phyloP scores from a whole-genome alignment of 2,888 invertebrate genomes.

The Dione juno region DNA sequence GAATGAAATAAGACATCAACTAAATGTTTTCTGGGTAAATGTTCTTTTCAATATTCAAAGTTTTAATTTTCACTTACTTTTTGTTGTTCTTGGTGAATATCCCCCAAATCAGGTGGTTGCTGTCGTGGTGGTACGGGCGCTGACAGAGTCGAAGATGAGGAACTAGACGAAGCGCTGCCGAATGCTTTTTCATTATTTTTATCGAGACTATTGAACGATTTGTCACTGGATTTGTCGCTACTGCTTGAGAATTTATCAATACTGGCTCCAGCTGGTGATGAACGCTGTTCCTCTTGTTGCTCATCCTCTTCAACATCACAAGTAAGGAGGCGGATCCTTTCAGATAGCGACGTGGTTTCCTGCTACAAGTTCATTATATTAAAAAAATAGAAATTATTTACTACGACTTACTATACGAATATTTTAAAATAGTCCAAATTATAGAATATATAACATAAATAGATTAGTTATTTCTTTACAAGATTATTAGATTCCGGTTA shows the following conservation, averaged over 20 bases:
- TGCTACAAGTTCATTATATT: constrained; percentile 54
- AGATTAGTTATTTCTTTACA: too few species aligned
- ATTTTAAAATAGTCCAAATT: too few species aligned
- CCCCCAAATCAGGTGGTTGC: constrained; percentile 72
- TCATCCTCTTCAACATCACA: constrained; percentile 91
- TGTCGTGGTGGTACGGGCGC: constrained; percentile 62
- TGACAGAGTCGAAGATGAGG: constrained; percentile 73
- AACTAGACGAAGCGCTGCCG: constrained; percentile 78
- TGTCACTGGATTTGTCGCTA: constrained; percentile 72
- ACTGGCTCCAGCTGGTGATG: constrained; percentile 87
- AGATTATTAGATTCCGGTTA: too few species aligned
- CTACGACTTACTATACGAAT: not conserved
- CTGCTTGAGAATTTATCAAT: constrained; percentile 85
- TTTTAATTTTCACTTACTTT: constrained; percentile 59
- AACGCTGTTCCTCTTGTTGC: constrained; percentile 72
- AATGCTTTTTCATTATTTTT: constrained; percentile 80
- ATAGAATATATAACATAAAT: too few species aligned
- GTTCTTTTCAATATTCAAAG: too few species aligned
- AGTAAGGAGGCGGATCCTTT: constrained; percentile 92
- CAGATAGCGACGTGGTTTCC: constrained; percentile 91
- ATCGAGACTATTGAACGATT: constrained; percentile 84
- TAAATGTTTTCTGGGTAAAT: too few species aligned
- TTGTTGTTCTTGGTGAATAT: constrained; percentile 72
- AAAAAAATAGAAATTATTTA: not conserved
- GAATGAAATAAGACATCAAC: too few species aligned